Base-by-base conservation (phyloP, 2,113 vertebrate genomes). In the Beaufortia kweichowensis region DNA sequence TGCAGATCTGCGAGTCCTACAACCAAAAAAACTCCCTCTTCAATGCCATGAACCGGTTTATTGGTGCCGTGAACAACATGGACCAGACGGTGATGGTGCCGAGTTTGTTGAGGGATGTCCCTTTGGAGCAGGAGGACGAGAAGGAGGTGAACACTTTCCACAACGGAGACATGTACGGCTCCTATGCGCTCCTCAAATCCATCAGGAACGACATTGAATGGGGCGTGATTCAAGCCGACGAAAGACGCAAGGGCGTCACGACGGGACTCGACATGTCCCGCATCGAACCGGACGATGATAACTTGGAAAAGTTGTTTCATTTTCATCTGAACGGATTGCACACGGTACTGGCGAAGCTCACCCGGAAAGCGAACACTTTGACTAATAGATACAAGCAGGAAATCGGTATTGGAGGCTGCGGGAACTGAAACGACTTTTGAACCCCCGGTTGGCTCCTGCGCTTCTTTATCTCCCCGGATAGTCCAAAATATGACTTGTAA, bases 41-140 rank as follows among this genome's bases (percentile, higher is more conserved):
- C 85, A 95, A 93, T 69, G 92, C 95, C 84, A 96, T 96, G 95
- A 95, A 91, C 87, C 93, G 95, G 79, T 96, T 98, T 87, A 95
- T 97, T 28, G 94, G 94, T 14, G 96, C 96, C 0, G 95, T 98
- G 68, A 96, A 94, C 84, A 95, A 96, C 90, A 98, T 98, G 96
- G 96, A 98, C 90, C 95, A 96, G 89, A 98, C 95, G 0, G 94
- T 98, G 79, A 96, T 98, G 96, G 94, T 98, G 80, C 96, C 96
- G 39, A 98, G 94, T 82, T 88, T 98, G 85, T 91, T 98, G 82
- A 92, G 95, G 71, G 96, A 98, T 65, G 93, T 98, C 84, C 95
- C 94, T 1, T 85, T 94, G 86, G 90, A 91, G 2, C 82, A 91
- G 23, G 78, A 83, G 35, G 82, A 91, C 17, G 77, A 83, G 35